Conservation (phyloP, 2,797 vertebrate genomes). For the Tinamus major region DNA sequence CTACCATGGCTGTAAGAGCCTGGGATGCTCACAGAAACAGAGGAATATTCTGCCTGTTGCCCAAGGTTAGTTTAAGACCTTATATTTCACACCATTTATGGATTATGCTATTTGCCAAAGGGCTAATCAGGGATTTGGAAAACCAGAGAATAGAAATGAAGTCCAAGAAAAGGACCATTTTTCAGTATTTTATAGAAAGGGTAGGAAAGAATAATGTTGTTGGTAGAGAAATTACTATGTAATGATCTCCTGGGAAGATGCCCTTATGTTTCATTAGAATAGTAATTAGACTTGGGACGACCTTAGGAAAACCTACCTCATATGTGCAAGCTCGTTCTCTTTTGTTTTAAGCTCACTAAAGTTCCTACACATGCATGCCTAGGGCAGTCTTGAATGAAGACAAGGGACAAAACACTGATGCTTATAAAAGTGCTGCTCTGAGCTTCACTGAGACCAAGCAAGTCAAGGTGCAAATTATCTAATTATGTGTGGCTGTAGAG, state of each 20-base stretch:
- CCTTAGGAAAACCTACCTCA: constrained; percentile 77
- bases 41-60: constrained; percentile 49
- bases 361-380: constrained; percentile 64
- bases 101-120: constrained; percentile 70
- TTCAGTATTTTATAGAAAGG: constrained; percentile 78
- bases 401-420: constrained; percentile 45
- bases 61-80: constrained; percentile 67
- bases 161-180: constrained; percentile 78
- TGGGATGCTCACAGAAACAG: constrained; percentile 42
- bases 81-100: constrained; percentile 67
- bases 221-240: constrained; percentile 80
- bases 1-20: background rate
- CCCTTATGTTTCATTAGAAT: constrained; percentile 84
- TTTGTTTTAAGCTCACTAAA: constrained; percentile 63
- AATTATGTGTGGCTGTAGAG: constrained; percentile 49
- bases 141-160: constrained; percentile 76
- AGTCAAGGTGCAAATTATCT: constrained; percentile 55
- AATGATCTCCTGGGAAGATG: constrained; percentile 82
- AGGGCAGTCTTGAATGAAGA: constrained; percentile 68
- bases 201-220: constrained; percentile 77
- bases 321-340: constrained; percentile 47
- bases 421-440: constrained; percentile 43
- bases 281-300: constrained; percentile 80
- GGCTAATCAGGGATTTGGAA: constrained; percentile 75
- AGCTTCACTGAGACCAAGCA: constrained; percentile 21